Conservation (phyloP, 2,113 vertebrate species). For the Zapus hudsonius region DNA sequence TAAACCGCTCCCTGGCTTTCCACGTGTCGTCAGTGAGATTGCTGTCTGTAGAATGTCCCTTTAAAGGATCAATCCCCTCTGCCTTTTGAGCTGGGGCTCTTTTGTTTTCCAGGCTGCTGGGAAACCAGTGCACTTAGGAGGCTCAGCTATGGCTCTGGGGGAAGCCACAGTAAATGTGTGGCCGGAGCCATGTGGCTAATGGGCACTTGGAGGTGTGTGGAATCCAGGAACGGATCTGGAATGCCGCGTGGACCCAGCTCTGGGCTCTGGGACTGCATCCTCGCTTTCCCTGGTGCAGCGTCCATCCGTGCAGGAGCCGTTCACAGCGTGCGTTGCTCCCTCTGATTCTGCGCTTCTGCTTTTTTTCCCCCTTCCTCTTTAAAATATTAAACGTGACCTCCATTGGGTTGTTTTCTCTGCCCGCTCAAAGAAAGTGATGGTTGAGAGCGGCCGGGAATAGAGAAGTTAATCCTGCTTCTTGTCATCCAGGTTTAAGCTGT, state of each 20-base stretch:
- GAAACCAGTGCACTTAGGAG: neutral
- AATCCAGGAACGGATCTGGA: neutral
- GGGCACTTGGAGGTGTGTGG: neutral
- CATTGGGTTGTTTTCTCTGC: conserved; percentile 66
- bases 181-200: neutral
- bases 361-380: conserved; percentile 18
- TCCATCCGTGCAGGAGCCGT: rapidly evolving
- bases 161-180: neutral
- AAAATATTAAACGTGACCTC: conserved; percentile 58
- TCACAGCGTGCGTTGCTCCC: neutral
- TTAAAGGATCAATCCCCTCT: neutral
- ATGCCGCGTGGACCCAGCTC: neutral
- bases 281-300: neutral
- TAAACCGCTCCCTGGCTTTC: neutral
- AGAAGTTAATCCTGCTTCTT: conserved; percentile 88
- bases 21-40: rapidly evolving
- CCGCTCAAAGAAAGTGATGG: conserved; percentile 77
- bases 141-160: neutral
- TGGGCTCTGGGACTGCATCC: neutral
- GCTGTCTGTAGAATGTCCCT: neutral
- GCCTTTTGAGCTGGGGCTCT: neutral
- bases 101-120: neutral
- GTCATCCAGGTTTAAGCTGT: conserved; percentile 84
- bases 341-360: neutral
- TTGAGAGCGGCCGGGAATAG: conserved; percentile 73